phyloP scores from a whole-genome alignment of 2,113 vertebrate species.

The Mionectes macconnelli region DNA sequence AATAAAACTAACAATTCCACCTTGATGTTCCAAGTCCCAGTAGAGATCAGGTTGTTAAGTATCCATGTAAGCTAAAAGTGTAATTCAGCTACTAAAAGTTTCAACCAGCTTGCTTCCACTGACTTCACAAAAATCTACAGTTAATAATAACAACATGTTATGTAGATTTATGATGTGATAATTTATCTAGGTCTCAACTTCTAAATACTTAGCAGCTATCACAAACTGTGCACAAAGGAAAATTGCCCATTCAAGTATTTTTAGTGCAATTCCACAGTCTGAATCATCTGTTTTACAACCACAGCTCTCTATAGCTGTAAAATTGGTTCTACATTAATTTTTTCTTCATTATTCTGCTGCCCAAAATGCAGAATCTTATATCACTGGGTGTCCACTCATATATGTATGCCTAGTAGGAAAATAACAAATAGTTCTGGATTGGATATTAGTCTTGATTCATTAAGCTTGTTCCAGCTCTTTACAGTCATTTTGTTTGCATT shows the following conservation, averaged over 20 bases:
- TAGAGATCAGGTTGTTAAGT: neutral
- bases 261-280: neutral
- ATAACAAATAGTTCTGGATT: neutral
- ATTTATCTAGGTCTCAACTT: neutral
- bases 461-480: neutral
- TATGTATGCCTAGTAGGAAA: neutral
- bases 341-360: neutral
- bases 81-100: neutral
- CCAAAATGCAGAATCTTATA: neutral
- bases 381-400: neutral
- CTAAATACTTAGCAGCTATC: neutral
- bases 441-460: neutral
- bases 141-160: neutral
- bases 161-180: neutral
- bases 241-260: neutral
- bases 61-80: neutral
- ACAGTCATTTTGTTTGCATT: neutral
- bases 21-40: neutral
- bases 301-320: neutral
- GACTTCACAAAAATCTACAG: neutral
- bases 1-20: constrained; percentile 36
- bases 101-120: neutral
- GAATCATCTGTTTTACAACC: neutral
- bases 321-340: neutral
- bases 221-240: neutral